Conservation (phyloP, 2,113 vertebrate species). For the Hippotragus niger region DNA sequence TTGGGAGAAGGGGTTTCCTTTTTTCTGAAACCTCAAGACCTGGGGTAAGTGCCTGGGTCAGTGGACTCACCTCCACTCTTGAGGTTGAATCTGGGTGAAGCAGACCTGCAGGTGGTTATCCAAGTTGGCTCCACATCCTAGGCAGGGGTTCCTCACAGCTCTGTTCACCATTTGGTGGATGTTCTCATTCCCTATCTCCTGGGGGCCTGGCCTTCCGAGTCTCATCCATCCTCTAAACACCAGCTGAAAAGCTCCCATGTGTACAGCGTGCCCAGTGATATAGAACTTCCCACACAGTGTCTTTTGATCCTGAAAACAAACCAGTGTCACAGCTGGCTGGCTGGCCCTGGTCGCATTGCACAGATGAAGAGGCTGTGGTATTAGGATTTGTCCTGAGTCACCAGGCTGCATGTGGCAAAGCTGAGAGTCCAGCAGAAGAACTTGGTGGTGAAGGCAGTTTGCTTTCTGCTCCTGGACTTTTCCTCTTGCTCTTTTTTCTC, state of each 20-base stretch:
- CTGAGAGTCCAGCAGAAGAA: neutral
- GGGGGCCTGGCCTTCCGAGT: neutral
- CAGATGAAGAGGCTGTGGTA: neutral
- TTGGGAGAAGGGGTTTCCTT: neutral
- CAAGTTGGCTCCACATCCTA: neutral
- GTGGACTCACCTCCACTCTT: rapidly evolving
- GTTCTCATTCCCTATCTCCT: neutral
- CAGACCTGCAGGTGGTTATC: neutral
- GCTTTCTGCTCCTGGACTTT: neutral
- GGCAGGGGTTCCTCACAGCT: neutral
- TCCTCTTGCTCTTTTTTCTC: neutral
- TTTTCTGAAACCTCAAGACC: neutral
- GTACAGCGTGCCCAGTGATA: neutral
- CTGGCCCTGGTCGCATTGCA: neutral
- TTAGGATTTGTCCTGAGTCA: neutral
- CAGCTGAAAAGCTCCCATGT: neutral
- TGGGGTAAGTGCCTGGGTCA: too few relatives aligned
- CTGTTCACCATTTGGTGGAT: neutral
- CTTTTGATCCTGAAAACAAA: neutral
- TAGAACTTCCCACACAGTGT: neutral
- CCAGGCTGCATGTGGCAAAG: neutral
- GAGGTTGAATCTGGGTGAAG: neutral
- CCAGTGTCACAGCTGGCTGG: neutral
- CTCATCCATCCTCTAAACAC: neutral
- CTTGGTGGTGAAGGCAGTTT: neutral